Percentiles rank a stretch among this genome's conserved stretches.
Conservation (phyloP, 92 coral and sea anemone genomes). For the Paragorgia papillata region DNA sequence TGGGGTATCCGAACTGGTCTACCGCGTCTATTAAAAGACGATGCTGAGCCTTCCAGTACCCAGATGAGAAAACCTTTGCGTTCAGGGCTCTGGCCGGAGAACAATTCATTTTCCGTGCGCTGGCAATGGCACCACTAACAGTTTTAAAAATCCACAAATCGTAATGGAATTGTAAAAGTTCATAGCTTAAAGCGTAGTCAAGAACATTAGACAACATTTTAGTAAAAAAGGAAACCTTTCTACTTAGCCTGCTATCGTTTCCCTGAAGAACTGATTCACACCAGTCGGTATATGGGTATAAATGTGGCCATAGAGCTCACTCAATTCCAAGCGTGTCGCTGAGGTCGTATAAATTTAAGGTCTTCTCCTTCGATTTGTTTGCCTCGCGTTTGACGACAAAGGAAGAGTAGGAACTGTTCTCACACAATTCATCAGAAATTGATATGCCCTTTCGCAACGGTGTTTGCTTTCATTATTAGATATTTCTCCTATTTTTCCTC, state of each 20-base stretch:
- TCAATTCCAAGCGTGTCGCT: background rate
- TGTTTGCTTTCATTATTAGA: background rate
- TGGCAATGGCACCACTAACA: slow-evolving; percentile 37
- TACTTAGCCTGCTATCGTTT: background rate
- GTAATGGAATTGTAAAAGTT: slow-evolving; percentile 33
- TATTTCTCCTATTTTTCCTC: background rate
- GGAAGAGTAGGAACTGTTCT: no score
- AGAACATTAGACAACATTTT: background rate
- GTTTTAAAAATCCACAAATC: slow-evolving; percentile 42
- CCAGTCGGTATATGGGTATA: background rate
- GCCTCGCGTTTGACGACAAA: no score
- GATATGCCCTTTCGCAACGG: no score
- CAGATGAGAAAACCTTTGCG: background rate
- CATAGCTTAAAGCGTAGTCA: slow-evolving; percentile 3
- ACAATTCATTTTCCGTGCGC: background rate
- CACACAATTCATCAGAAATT: no score
- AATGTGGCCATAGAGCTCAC: slow-evolving; percentile 25
- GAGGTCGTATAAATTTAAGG: background rate
- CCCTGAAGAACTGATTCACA: slow-evolving; percentile 3
- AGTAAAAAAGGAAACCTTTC: background rate
- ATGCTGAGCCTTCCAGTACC: slow-evolving; percentile 33
- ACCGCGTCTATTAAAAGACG: slow-evolving; percentile 21
- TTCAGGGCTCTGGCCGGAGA: slow-evolving; percentile 23
- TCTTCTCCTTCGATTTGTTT: background rate
- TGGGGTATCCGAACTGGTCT: slow-evolving; percentile 22